These are phyloP conservation scores for Dioctria linearis DNA, from an alignment of 2,888 invertebrate genomes.

Conservation along the genomic window DNA sequence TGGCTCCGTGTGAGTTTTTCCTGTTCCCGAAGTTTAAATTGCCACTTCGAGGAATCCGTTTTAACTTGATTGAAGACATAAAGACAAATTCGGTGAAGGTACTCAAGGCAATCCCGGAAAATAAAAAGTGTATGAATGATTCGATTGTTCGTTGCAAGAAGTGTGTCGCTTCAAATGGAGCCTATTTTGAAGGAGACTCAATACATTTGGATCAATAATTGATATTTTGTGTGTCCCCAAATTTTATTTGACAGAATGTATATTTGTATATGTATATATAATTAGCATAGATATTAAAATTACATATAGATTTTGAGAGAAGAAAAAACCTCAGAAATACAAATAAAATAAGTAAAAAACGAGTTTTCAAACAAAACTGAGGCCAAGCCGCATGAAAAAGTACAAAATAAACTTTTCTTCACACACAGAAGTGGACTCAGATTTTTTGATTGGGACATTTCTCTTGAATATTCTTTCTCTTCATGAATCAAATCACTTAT, in stretches of 20 bases:
- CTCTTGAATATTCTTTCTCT: too few species aligned
- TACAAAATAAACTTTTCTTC: too few species aligned
- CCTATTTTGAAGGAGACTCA: not conserved
- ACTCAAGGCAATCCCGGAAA: not conserved
- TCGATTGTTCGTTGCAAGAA: not conserved
- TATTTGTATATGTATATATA: not conserved
- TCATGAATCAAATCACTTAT: too few species aligned
- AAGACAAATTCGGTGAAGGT: too few species aligned
- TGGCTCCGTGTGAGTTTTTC: not conserved
- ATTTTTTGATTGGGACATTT: too few species aligned
- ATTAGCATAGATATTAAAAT: too few species aligned
- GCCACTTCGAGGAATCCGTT: not conserved
- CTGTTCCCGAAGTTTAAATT: not conserved
- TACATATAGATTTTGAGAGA: too few species aligned
- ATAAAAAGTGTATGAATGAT: conserved; percentile 2
- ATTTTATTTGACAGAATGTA: conserved; percentile 1
- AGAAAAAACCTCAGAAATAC: too few species aligned
- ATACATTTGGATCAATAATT: conserved; percentile 1
- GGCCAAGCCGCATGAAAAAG: too few species aligned
- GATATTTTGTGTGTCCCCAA: not conserved
- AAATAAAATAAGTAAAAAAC: too few species aligned
- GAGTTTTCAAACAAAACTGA: too few species aligned
- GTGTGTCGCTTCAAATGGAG: conserved; percentile 2
- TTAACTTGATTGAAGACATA: not conserved
- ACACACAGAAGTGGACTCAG: too few species aligned